Conservation (phyloP, 2,113 vertebrate species). For the Silurus asotus region DNA sequence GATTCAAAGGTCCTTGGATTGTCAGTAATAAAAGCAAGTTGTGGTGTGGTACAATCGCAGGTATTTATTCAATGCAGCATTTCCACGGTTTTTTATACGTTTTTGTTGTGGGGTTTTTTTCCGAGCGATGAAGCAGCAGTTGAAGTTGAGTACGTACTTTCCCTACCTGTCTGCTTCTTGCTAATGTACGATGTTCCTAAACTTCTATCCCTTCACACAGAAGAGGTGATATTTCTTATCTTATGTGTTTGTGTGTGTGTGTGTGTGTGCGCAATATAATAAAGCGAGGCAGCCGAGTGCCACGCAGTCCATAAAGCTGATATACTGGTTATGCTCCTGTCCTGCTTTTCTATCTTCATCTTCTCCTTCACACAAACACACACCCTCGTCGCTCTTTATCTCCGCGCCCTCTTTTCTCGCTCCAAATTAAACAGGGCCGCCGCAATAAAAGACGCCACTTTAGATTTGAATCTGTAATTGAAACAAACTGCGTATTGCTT, state of each 20-base stretch:
- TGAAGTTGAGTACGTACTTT: not conserved
- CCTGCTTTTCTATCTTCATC: conserved; percentile 38
- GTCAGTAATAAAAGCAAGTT: not conserved
- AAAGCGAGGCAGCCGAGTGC: conserved; percentile 21
- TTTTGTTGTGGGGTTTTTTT: not conserved
- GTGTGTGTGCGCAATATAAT: conserved; percentile 16
- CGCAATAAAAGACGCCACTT: conserved; percentile 55
- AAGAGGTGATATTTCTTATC: conserved; percentile 39
- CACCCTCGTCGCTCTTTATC: conserved; percentile 39
- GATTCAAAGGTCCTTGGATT: not conserved
- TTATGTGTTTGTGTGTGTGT: not conserved
- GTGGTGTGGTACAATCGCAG: not conserved
- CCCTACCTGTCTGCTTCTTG: not conserved
- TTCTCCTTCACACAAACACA: conserved; percentile 31
- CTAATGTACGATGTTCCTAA: not conserved
- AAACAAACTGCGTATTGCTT: conserved; percentile 57
- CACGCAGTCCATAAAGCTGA: conserved; percentile 29
- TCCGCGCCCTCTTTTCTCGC: conserved; percentile 19
- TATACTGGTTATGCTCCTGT: conserved; percentile 26
- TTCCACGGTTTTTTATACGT: not conserved
- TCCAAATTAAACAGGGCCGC: conserved; percentile 40
- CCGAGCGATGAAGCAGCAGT: not conserved
- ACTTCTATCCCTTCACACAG: not conserved
- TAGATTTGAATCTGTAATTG: conserved; percentile 65
- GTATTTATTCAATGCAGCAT: not conserved